These are phyloP conservation scores for Ochlodes sylvanus DNA, from an alignment of 2,888 invertebrate genomes.

Conservation along the genomic window DNA sequence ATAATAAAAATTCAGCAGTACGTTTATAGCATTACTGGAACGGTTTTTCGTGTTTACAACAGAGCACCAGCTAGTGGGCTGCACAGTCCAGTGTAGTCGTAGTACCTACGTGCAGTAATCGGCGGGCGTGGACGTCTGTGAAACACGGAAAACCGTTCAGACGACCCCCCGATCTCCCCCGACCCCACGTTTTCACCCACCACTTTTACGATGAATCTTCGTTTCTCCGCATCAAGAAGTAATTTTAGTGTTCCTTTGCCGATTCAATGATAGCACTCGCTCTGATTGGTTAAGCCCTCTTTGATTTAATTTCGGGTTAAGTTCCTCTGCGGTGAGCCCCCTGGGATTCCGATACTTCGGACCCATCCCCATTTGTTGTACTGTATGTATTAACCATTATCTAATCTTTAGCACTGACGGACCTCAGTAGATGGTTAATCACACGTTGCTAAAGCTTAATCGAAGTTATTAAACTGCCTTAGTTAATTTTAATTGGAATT, in stretches of 20 bases:
- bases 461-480: neutral
- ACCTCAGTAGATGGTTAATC: conserved; percentile 17
- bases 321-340: conserved; percentile 76
- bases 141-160: conserved; percentile 85
- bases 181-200: conserved; percentile 62
- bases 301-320: conserved; percentile 85
- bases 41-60: conserved; percentile 83
- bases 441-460: conserved; percentile 14
- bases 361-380: conserved; percentile 44
- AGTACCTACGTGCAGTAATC: conserved; percentile 78
- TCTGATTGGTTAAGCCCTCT: conserved; percentile 84
- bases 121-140: conserved; percentile 75
- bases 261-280: conserved; percentile 85
- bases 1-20: conserved; percentile 66
- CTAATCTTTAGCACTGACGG: conserved; percentile 18
- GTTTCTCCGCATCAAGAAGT: conserved; percentile 85
- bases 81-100: conserved; percentile 59
- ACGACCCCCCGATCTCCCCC: conserved; percentile 58
- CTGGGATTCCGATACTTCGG: conserved; percentile 68
- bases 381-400: conserved; percentile 56
- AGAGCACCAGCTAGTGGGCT: conserved; percentile 74
- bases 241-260: conserved; percentile 85
- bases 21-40: conserved; percentile 80
- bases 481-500: conserved; percentile 10
- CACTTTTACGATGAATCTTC: conserved; percentile 85